Evolutionary conservation across 2,797 vertebrate genomes (phyloP).

Genomic region (Rhinichthys osculus): DNA sequence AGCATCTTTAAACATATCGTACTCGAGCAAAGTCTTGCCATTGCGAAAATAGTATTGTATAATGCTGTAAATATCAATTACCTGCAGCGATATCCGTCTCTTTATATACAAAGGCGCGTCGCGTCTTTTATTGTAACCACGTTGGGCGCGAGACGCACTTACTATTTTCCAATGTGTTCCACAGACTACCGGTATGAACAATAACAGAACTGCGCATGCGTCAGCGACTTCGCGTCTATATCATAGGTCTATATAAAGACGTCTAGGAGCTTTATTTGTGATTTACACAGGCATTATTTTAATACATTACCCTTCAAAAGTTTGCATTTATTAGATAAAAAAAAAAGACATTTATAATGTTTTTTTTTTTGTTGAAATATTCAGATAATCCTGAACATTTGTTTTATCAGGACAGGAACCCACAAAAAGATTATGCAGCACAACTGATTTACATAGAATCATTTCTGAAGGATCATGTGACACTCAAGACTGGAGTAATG

Average conservation of each 20-base stretch:
- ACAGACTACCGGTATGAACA: conserved; percentile 56
- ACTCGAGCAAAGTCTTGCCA: conserved; percentile 13
- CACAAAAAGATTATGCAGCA: not conserved
- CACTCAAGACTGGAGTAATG: not conserved
- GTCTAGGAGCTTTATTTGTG: not conserved
- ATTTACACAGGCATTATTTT: not conserved
- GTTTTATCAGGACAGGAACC: too few relatives aligned
- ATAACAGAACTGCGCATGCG: conserved; percentile 43
- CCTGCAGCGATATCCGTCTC: conserved; percentile 36
- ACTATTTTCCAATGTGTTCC: conserved; percentile 63
- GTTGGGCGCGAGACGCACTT: conserved; percentile 74
- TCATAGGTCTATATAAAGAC: conserved; percentile 3
- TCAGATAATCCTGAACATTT: too few relatives aligned
- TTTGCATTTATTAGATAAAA: not conserved
- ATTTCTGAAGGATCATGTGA: not conserved
- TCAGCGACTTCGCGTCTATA: not conserved
- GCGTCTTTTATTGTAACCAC: conserved; percentile 34
- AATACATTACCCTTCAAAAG: not conserved
- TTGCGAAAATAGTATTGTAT: not conserved
- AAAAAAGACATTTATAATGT: too few relatives aligned
- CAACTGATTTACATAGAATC: not conserved
- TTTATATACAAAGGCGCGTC: not conserved
- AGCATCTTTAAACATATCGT: conserved; percentile 11
- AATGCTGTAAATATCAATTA: conserved; percentile 35
- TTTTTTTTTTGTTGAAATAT: too few relatives aligned